Conservation (phyloP, 2,797 vertebrate genomes). For the Rhodeus uyekii region DNA sequence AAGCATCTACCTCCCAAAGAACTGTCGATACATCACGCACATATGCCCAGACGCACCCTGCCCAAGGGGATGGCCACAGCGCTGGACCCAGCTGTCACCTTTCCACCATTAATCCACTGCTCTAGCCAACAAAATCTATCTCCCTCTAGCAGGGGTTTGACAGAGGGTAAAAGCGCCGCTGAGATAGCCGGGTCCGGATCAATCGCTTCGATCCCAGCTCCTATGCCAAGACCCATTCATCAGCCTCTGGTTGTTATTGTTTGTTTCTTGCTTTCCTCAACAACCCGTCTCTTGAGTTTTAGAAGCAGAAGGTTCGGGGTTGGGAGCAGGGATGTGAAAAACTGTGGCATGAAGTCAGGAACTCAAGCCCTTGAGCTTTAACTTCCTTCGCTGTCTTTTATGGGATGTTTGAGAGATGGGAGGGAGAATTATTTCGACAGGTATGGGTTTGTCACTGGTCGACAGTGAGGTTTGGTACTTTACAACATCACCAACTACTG, state of each 20-base stretch:
- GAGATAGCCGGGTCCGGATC: slow-evolving; percentile 76
- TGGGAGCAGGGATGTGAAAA: slow-evolving; percentile 7
- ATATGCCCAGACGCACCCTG: slow-evolving; percentile 44
- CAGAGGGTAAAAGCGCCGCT: slow-evolving; percentile 80
- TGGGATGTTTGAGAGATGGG: not conserved
- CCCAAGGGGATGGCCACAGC: slow-evolving; percentile 51
- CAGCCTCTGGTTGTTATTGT: slow-evolving; percentile 71
- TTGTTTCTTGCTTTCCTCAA: slow-evolving; percentile 59
- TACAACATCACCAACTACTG: too few species aligned
- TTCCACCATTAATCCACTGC: slow-evolving; percentile 79
- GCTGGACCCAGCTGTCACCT: slow-evolving; percentile 58
- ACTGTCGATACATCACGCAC: slow-evolving; percentile 67
- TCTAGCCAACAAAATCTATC: slow-evolving; percentile 78
- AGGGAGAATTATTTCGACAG: not conserved
- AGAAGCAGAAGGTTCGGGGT: slow-evolving; percentile 40
- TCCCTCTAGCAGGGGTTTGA: slow-evolving; percentile 78
- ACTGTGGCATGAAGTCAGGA: slow-evolving; percentile 6
- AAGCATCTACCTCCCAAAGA: slow-evolving; percentile 56
- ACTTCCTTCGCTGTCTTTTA: not conserved
- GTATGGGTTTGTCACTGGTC: not conserved
- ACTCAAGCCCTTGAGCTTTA: slow-evolving; percentile 18
- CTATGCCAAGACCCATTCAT: slow-evolving; percentile 74
- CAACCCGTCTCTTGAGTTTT: slow-evolving; percentile 49
- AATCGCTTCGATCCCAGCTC: slow-evolving; percentile 78
- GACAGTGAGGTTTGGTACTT: too few species aligned